Base-by-base conservation (phyloP, 1,140 invertebrate species). In the Rhyzopertha dominica region DNA sequence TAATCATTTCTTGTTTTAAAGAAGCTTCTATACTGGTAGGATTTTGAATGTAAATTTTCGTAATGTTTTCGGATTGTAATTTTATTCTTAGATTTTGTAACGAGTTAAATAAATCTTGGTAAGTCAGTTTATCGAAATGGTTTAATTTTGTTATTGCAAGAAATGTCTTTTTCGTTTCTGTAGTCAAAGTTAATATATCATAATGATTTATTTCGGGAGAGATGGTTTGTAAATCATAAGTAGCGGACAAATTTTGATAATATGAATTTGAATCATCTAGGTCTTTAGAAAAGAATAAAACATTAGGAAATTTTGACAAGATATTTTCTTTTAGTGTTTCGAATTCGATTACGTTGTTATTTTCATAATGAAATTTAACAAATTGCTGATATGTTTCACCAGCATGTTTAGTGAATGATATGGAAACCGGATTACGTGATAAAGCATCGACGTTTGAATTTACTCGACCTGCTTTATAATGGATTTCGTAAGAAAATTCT, bases 401-500 rank as follows among this genome's bases (percentile, higher is more conserved):
- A n/a, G n/a, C n/a, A n/a, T n/a, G n/a, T n/a, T n/a, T n/a, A n/a
- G n/a, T n/a, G n/a, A n/a, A n/a, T n/a, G n/a, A n/a, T n/a, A n/a
- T n/a, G n/a, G n/a, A n/a, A n/a, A 50, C 34, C n/a, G 9, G 5
- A 37, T 19, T 19, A 20, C 63, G 52, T 8, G 64, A 69, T 22
- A 70, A 31, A 5, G 57, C 60, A 46, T 72, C 70, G 1, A 65
- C 67, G 10, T 65, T 66, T 7, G 43, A 47, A 47, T 72, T 73
- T 12, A 46, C 39, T 52, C 52, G 58, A 5, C 68, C 67, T 5
- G 51, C 56, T 60, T 66, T 70, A 39, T 73, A 70, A 18, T 51
- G 31, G 2, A 77, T 68, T 40, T 67, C 47, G 49, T 68, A 74
- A 20, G 68, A 47, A 56, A 66, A 76, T 44, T 73, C 66, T n/a